Base-by-base conservation (phyloP, 1,140 invertebrate genomes). In the Neodiprion pinetum region DNA sequence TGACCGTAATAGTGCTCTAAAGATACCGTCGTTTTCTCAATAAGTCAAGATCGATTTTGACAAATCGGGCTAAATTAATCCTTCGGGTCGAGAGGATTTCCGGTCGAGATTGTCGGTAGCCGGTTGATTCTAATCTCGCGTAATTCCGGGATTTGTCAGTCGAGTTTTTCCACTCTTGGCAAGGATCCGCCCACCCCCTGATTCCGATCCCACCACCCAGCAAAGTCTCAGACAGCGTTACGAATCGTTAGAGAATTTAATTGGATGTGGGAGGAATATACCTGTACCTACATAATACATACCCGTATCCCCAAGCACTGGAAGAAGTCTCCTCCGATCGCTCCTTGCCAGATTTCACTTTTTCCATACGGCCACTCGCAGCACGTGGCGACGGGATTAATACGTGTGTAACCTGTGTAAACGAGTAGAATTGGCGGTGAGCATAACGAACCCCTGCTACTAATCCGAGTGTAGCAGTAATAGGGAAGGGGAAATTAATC, bases 91-190 rank as follows among this genome's bases (percentile, higher is more conserved):
- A 12, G n/a, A 61, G 40, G 23, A 65, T 69, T 47, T 21, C 40
- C 67, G 11, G 67, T 47, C 21, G 10, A 21, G 40, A 69, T 69
- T 69, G 67, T 69, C 67, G 40, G 67, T 11, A 69, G 53, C 28
- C 28, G 28, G 21, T 69, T 69, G 67, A 69, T 69, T 47, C 67
- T 69, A 69, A 69, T 69, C 67, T 69, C 21, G n/a, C 7, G 67
- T 47, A 69, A 69, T 69, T 69, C 67, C 7, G 21, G 67, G 67
- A 69, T 69, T 69, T 69, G 67, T 69, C 67, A 69, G 40, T 47
- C 21, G 67, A 69, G 40, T 21, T 69, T 69, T 69, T 69, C 67
- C 21, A 69, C n/a, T 14, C n/a, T 12, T 8, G 11, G 14, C 23
- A 23, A 23, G 21, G 12, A 69, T 69, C 67, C n/a, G 12, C 14